Conservation (phyloP, 2,888 invertebrate species). For the Rhamnusium bicolor region DNA sequence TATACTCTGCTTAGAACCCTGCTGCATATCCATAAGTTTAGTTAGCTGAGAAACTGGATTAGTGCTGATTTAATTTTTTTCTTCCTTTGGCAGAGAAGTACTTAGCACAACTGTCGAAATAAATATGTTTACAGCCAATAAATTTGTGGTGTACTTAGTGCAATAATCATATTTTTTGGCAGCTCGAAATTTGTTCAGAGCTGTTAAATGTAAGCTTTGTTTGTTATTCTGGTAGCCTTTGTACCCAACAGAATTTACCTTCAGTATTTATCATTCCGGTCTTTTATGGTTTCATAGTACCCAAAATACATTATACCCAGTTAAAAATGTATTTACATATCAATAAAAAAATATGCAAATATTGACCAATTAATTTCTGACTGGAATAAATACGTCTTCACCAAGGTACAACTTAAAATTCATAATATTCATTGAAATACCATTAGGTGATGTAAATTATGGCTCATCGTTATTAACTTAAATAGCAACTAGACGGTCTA, state of each 20-base stretch:
- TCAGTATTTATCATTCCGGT: not conserved
- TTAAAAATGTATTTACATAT: not conserved
- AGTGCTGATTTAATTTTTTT: no score
- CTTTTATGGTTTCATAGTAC: no score
- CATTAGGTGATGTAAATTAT: not conserved
- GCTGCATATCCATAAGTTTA: no score
- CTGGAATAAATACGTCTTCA: not conserved
- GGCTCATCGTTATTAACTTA: not conserved
- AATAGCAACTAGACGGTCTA: conserved; percentile 13
- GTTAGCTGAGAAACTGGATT: no score
- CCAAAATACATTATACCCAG: no score
- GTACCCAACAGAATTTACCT: not conserved
- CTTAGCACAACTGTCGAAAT: not conserved
- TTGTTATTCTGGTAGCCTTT: no score
- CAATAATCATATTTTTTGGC: not conserved
- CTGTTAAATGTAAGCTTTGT: not conserved
- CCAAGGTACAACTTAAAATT: not conserved
- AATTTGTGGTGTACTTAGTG: not conserved
- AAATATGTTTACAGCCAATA: not conserved
- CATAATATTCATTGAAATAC: not conserved
- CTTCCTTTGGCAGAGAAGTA: no score
- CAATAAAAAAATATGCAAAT: not conserved
- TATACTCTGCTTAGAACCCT: no score
- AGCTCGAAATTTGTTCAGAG: not conserved
- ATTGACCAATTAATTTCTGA: not conserved